phyloP scores from a whole-genome alignment of 2,797 vertebrate species.

The Halcyon leucocephala region DNA sequence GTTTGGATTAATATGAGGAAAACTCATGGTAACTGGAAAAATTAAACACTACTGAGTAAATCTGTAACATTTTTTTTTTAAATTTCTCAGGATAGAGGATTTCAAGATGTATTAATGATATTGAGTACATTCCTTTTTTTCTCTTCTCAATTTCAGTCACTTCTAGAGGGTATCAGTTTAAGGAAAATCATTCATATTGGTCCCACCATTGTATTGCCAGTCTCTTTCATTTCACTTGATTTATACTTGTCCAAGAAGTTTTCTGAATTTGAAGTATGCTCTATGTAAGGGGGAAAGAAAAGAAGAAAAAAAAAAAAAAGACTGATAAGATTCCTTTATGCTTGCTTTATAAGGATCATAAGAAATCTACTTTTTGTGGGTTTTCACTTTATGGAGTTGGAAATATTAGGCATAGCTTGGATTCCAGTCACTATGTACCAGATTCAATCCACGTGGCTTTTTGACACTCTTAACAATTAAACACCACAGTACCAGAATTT shows the following conservation, averaged over 20 bases:
- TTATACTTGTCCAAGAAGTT: neutral
- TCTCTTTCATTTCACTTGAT: neutral
- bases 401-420: neutral
- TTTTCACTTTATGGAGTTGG: neutral
- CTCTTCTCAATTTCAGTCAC: neutral
- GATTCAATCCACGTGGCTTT: neutral
- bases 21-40: neutral
- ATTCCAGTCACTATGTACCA: neutral
- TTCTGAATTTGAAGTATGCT: neutral
- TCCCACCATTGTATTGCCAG: neutral
- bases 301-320: too few relatives aligned
- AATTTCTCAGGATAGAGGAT: neutral
- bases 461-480: neutral
- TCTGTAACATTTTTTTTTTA: neutral
- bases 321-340: neutral
- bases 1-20: neutral
- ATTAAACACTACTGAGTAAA: neutral
- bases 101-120: neutral
- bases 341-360: neutral
- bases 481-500: neutral
- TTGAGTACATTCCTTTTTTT: neutral
- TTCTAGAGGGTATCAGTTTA: neutral
- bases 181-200: neutral
- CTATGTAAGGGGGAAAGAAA: fast-evolving
- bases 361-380: neutral